Conservation (phyloP, 2,113 vertebrate species). For the Lipophrys pholis region DNA sequence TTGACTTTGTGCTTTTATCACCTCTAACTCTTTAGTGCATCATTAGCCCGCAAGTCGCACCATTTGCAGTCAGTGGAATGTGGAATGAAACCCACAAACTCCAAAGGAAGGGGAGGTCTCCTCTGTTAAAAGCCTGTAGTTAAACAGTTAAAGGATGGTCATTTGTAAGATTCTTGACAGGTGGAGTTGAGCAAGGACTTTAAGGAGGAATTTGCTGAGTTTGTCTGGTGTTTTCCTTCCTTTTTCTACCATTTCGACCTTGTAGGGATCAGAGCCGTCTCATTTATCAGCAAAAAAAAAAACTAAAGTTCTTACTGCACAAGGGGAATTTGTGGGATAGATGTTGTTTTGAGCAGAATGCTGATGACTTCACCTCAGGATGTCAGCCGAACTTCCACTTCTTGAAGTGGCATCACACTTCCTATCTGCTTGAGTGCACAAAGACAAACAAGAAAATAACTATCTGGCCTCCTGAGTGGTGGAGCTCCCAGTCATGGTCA, state of each 20-base stretch:
- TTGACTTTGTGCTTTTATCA: constrained; percentile 25
- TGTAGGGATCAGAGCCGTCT: constrained; percentile 22
- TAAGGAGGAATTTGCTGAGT: constrained; percentile 54
- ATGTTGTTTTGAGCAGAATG: constrained; percentile 9
- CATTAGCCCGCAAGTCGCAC: constrained; percentile 32
- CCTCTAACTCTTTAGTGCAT: constrained; percentile 27
- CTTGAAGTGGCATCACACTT: constrained; percentile 48
- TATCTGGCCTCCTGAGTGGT: constrained; percentile 40
- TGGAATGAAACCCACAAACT: constrained; percentile 45
- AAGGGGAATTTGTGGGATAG: not conserved
- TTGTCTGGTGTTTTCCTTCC: constrained; percentile 50
- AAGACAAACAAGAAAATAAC: constrained; percentile 65
- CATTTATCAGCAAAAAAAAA: constrained; percentile 42
- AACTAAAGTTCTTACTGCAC: constrained; percentile 21
- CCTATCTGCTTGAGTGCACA: constrained; percentile 32
- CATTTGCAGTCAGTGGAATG: constrained; percentile 48
- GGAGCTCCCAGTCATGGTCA: constrained; percentile 44
- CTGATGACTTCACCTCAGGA: constrained; percentile 38
- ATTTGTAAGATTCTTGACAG: constrained; percentile 65
- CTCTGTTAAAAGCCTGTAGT: constrained; percentile 54
- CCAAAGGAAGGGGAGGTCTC: constrained; percentile 31
- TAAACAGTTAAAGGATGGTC: constrained; percentile 29
- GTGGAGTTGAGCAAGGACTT: constrained; percentile 42
- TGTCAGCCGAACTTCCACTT: constrained; percentile 30
- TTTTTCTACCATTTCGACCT: constrained; percentile 48